Evolutionary conservation across 1,140 invertebrate species (phyloP).

Genomic region (Plutomurus gul): DNA sequence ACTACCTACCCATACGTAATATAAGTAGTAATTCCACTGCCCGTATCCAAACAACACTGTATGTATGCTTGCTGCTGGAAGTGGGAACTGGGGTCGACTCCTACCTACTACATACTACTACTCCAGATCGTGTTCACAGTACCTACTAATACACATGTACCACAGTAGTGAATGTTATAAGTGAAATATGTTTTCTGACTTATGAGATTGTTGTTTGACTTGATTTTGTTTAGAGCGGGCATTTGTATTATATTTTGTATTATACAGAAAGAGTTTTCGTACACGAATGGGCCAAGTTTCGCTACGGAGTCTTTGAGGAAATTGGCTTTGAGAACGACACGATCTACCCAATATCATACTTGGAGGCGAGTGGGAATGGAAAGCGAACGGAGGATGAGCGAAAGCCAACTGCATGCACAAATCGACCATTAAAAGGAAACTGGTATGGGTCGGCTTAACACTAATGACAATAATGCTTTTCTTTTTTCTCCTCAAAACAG

Average conservation of each 20-base stretch:
- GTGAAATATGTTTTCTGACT: neutral
- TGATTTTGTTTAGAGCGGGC: conserved; percentile 51
- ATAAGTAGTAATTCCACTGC: too few relatives aligned
- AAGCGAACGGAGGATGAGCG: neutral
- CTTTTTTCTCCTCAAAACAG: conserved; percentile 10
- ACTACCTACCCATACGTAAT: too few relatives aligned
- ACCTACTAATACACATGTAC: neutral
- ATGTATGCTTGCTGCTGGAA: too few relatives aligned
- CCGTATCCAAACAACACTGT: too few relatives aligned
- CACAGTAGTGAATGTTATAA: neutral
- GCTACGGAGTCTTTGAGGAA: conserved; percentile 63
- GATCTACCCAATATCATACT: conserved; percentile 57
- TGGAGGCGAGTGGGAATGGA: neutral
- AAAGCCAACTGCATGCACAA: conserved; percentile 51
- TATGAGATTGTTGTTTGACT: conserved; percentile 13
- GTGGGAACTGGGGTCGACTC: too few relatives aligned
- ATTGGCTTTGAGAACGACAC: conserved; percentile 57
- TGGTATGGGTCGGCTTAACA: conserved; percentile 37
- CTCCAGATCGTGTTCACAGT: neutral
- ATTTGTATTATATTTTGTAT: too few relatives aligned
- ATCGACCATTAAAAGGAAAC: conserved; percentile 46
- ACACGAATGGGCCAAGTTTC: conserved; percentile 61
- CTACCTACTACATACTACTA: too few relatives aligned
- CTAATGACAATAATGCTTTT: conserved; percentile 29
- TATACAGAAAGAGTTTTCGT: conserved; percentile 58